Evolutionary conservation across 2,888 invertebrate genomes (phyloP), one percentile per base, ranked within the genome.

Genomic region (Phengaris alcon): DNA sequence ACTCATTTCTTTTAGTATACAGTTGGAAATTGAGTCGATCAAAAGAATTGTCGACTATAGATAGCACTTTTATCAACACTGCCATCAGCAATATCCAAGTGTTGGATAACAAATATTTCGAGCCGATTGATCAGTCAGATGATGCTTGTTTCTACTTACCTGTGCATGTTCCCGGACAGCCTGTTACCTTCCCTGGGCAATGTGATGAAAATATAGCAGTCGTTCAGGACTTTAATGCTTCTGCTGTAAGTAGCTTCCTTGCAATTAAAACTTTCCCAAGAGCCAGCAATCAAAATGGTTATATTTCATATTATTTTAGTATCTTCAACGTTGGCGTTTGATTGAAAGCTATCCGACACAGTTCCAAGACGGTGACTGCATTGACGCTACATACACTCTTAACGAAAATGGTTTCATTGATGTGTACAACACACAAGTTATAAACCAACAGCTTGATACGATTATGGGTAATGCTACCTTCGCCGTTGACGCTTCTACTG

Each of bases 281-380:
- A 35, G 4, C 35, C 3, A 3, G 35, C 1, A 35, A 35, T 35
- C 2, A 35, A 35, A 35, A 35, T 57, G 3, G 9, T 9, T 15
- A 9, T 15, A 9, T 57, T 57, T 22, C 9, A 22, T 22, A 9
- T 74, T 74, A 83, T 35, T 84, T 48, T 75, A 88, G 88, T 90
- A 86, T 69, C 2, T 79, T 12, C 88, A 87, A 9, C 84, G 81
- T 13, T 96, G 96, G 96, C 95, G 94, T 81, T 94, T 95, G 81
- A 94, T 94, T 13, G 94, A 95, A 80, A 93, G 94, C 79, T 96
- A 96, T 81, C 94, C 94, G 74, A 90, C 94, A 2, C 81, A 94
- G 22, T 94, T 93, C 80, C 94, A 95, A 88, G 89, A 85, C 0
- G 95, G 95, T 0, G 93, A 94, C 80, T 96, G 96, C 82, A 94